These are phyloP conservation scores for Zoanthus solanderi DNA, from an alignment of 92 coral and sea anemone genomes.

Conservation along the genomic window DNA sequence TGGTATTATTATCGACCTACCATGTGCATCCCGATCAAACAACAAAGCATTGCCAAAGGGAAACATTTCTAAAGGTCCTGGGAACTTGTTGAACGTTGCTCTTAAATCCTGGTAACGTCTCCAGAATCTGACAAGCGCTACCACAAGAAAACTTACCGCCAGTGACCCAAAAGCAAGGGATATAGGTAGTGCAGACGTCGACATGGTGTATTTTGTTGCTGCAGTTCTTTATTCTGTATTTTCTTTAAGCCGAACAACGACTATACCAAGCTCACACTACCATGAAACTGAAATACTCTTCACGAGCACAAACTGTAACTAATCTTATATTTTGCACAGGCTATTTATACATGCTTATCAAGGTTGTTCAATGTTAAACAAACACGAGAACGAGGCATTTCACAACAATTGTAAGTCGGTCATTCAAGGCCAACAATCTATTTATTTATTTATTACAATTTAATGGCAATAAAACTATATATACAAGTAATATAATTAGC, in stretches of 20 bases:
- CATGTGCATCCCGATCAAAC: conserved; percentile 57
- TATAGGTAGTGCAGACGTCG: neutral
- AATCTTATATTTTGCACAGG: neutral
- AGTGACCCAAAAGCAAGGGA: neutral
- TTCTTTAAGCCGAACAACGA: neutral
- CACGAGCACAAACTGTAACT: neutral
- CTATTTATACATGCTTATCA: neutral
- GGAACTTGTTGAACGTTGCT: conserved; percentile 47
- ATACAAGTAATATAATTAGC: too few relatives aligned
- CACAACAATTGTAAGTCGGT: neutral
- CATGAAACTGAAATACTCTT: neutral
- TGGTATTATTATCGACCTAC: conserved; percentile 12
- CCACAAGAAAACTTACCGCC: neutral
- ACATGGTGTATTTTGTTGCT: too few relatives aligned
- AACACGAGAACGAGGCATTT: neutral
- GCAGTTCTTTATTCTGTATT: neutral
- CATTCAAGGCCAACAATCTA: neutral
- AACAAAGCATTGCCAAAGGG: conserved; percentile 71
- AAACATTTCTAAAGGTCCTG: conserved; percentile 61
- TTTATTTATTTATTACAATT: too few relatives aligned
- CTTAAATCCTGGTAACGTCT: conserved; percentile 8
- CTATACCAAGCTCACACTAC: neutral
- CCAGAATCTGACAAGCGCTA: neutral
- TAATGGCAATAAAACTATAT: too few relatives aligned
- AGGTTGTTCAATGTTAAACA: neutral